A percentile compares a stretch with the other conserved stretches of the same genome.
These are phyloP conservation scores for Thunnus thynnus DNA, from an alignment of 2,113 vertebrate genomes.

Conservation along the genomic window DNA sequence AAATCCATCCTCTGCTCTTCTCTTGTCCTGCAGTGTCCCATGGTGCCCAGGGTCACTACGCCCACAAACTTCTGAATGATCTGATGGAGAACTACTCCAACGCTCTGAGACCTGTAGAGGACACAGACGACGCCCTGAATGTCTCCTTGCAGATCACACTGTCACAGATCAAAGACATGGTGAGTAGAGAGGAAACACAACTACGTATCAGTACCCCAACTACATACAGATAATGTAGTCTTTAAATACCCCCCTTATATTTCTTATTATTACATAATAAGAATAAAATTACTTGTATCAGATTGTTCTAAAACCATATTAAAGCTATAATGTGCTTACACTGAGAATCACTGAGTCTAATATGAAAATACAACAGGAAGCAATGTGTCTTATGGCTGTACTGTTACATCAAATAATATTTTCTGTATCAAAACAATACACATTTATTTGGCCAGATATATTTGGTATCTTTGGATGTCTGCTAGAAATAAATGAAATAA, in stretches of 20 bases:
- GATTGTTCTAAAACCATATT: no score
- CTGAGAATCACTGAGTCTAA: no score
- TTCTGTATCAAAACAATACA: neutral
- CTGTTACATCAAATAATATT: neutral
- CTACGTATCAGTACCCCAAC: neutral
- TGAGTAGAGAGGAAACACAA: slow-evolving; percentile 74
- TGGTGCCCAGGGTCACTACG: slow-evolving; percentile 94
- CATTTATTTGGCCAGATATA: neutral
- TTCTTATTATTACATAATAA: no score
- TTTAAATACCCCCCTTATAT: no score
- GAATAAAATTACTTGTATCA: no score
- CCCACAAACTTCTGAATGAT: slow-evolving; percentile 92
- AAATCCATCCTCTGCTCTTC: neutral
- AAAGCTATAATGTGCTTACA: no score
- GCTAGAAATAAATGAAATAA: neutral
- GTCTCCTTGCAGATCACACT: slow-evolving; percentile 97
- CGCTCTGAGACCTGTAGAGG: slow-evolving; percentile 94
- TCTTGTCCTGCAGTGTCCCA: slow-evolving; percentile 82
- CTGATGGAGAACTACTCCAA: slow-evolving; percentile 95
- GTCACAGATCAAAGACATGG: slow-evolving; percentile 99
- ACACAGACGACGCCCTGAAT: slow-evolving; percentile 94
- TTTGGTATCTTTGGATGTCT: neutral
- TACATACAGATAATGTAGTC: neutral
- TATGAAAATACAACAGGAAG: no score
- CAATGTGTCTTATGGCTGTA: neutral